Percentiles rank a stretch among this genome's conserved stretches.
These are phyloP conservation scores for Lissocephala sabroskyi DNA, from an alignment of 2,888 invertebrate species.

Conservation along the genomic window DNA sequence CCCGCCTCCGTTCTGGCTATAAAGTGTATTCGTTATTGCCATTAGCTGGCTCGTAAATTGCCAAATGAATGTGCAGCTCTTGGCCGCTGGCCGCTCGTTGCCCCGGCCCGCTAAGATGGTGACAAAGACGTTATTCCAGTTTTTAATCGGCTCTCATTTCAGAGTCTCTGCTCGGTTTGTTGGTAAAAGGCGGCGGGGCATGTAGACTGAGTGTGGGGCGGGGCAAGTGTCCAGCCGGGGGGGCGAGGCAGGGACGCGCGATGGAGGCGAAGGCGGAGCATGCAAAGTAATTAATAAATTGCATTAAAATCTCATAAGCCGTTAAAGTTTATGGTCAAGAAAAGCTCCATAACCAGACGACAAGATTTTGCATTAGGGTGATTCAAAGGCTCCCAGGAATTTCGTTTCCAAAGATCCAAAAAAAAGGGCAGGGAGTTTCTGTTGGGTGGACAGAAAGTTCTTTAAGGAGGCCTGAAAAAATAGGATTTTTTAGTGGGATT, in stretches of 20 bases:
- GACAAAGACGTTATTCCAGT: conserved; percentile 61
- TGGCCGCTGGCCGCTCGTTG: conserved; percentile 11
- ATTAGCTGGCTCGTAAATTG: conserved; percentile 67
- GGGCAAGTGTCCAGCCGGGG: conserved; percentile 6
- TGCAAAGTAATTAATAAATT: conserved; percentile 49
- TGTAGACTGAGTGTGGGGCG: too few species aligned
- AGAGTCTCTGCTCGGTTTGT: too few species aligned
- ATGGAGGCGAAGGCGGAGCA: conserved; percentile 15
- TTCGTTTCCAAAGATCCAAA: too few species aligned
- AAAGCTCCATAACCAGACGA: too few species aligned
- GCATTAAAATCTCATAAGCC: conserved; percentile 57
- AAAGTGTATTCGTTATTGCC: conserved; percentile 68
- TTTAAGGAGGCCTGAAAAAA: too few species aligned
- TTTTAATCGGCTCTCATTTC: conserved; percentile 50
- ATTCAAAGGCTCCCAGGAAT: too few species aligned
- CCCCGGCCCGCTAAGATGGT: conserved; percentile 15
- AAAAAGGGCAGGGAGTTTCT: too few species aligned
- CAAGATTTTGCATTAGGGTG: conserved; percentile 16
- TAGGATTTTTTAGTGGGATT: too few species aligned
- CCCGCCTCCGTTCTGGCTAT: too few species aligned
- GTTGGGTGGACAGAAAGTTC: too few species aligned
- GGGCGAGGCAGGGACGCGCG: conserved; percentile 15
- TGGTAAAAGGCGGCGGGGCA: too few species aligned
- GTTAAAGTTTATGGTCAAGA: conserved; percentile 51
- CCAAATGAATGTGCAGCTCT: conserved; percentile 56